phyloP scores from a whole-genome alignment of 1,140 invertebrate species.

The Magallana ariakensis region DNA sequence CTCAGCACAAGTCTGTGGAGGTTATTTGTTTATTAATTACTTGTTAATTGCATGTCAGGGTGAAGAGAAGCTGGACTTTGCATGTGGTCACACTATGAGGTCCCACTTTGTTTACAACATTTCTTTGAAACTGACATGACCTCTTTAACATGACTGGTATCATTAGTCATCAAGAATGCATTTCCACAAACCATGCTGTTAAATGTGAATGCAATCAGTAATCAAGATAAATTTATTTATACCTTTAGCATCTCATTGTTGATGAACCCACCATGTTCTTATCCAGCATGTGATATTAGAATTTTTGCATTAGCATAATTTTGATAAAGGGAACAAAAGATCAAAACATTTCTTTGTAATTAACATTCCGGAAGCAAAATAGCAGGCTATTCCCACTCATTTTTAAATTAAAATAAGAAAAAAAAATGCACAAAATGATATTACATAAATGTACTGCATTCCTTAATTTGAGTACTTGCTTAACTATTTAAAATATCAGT shows the following conservation, averaged over 20 bases:
- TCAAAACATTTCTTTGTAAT: constrained; percentile 19
- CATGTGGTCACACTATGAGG: constrained; percentile 17
- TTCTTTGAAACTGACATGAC: not conserved
- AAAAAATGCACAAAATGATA: too few relatives aligned
- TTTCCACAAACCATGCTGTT: constrained; percentile 21
- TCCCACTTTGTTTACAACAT: not conserved
- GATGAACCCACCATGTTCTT: constrained; percentile 7
- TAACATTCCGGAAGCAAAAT: not conserved
- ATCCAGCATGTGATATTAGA: constrained; percentile 19
- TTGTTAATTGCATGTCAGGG: constrained; percentile 27
- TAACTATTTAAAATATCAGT: too few relatives aligned
- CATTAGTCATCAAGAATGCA: constrained; percentile 20
- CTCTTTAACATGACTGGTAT: not conserved
- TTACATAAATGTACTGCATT: too few relatives aligned
- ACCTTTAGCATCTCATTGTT: not conserved
- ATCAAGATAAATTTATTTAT: not conserved
- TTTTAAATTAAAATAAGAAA: not conserved
- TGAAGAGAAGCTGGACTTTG: not conserved
- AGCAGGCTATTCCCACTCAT: not conserved
- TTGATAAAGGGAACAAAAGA: constrained; percentile 18
- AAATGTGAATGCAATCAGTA: constrained; percentile 2
- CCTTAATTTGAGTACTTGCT: too few relatives aligned
- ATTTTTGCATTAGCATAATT: not conserved
- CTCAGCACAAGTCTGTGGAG: not conserved
- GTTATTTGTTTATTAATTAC: not conserved